These are phyloP conservation scores for Lepidotrigona ventralis DNA, from an alignment of 1,140 invertebrate genomes.

Conservation along the genomic window DNA sequence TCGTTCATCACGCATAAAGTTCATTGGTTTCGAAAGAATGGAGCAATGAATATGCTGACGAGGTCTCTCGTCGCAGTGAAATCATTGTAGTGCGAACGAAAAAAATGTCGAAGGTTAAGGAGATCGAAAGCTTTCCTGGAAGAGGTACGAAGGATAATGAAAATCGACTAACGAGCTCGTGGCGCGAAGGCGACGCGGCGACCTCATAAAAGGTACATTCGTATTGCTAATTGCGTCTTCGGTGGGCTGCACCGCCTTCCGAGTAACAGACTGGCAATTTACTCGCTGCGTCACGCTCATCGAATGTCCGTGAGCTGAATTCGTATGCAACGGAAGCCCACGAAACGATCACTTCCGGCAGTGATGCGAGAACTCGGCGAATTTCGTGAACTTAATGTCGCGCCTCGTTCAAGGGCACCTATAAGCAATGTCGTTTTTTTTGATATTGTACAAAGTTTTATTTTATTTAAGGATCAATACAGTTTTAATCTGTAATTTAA, in stretches of 20 bases:
- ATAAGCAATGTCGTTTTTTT: too few species aligned
- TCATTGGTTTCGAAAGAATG: background rate
- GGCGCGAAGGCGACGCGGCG: constrained; percentile 59
- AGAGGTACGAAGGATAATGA: constrained; percentile 9
- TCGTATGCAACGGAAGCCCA: constrained; percentile 68
- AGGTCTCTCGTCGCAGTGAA: background rate
- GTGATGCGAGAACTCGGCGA: background rate
- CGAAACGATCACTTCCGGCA: constrained; percentile 61
- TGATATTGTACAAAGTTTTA: too few species aligned
- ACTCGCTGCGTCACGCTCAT: constrained; percentile 70
- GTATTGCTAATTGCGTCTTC: constrained; percentile 69
- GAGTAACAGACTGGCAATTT: constrained; percentile 69
- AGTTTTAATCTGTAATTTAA: too few species aligned
- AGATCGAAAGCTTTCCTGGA: constrained; percentile 33
- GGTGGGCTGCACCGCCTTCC: constrained; percentile 64
- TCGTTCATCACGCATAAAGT: too few species aligned
- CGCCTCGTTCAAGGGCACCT: background rate
- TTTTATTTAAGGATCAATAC: too few species aligned
- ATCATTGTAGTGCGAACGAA: background rate
- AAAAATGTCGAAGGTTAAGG: constrained; percentile 7
- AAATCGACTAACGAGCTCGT: constrained; percentile 55
- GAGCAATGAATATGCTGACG: background rate
- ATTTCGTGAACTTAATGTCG: constrained; percentile 1
- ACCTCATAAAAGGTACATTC: constrained; percentile 68
- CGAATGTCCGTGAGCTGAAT: constrained; percentile 73